Percentiles rank a stretch among this genome's conserved stretches.
Conservation (phyloP, 2,113 vertebrate species). For the Propithecus coquereli region DNA sequence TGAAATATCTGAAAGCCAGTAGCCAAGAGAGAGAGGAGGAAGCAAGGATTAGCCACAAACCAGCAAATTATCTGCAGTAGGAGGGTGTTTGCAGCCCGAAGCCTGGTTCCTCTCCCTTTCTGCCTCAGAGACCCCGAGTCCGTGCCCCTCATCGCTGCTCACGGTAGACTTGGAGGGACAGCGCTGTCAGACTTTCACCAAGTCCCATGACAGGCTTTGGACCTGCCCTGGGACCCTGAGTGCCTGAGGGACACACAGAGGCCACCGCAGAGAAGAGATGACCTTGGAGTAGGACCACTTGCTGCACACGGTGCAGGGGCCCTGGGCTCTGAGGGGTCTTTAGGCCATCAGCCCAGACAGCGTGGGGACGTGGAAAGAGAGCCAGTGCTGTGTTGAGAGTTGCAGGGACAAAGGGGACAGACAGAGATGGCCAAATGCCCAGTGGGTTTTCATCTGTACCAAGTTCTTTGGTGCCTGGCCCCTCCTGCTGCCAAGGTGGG, state of each 20-base stretch:
- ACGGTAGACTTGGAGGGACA: background rate
- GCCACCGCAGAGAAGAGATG: background rate
- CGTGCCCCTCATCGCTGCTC: background rate
- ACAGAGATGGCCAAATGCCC: background rate
- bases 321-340: background rate
- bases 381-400: background rate
- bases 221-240: background rate
- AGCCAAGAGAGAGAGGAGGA: background rate
- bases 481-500: background rate
- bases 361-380: background rate
- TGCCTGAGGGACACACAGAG: background rate
- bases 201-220: background rate
- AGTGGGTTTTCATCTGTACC: background rate
- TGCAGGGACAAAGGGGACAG: background rate
- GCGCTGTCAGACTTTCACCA: background rate
- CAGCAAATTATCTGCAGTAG: background rate
- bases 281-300: background rate
- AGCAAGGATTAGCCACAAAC: background rate
- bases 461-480: background rate
- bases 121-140: background rate
- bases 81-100: background rate
- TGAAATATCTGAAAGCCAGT: background rate
- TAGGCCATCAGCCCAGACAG: background rate
- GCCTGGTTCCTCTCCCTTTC: background rate
- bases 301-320: fast-evolving